Conservation (phyloP, 2,888 invertebrate species). For the Cepaea hortensis region DNA sequence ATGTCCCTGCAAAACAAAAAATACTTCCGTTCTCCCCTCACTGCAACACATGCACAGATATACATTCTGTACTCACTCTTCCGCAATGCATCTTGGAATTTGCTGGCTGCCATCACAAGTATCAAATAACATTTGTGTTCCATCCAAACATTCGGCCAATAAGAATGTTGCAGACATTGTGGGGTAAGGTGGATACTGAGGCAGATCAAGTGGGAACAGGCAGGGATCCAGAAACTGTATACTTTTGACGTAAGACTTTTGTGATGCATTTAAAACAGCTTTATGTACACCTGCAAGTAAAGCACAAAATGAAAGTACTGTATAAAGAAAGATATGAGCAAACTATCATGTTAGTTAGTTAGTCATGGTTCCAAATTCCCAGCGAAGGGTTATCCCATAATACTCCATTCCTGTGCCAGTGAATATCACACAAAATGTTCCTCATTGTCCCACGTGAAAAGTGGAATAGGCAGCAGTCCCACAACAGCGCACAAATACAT, state of each 20-base stretch:
- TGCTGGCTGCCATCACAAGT: slow-evolving; percentile 50
- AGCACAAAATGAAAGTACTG: neutral
- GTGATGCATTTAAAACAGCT: slow-evolving; percentile 60
- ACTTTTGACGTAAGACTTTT: slow-evolving; percentile 56
- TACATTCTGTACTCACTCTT: slow-evolving; percentile 40
- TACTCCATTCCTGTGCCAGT: too few species aligned
- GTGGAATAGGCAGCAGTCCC: too few species aligned
- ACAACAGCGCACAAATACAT: too few species aligned
- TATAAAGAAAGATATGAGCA: too few species aligned
- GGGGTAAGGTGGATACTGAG: slow-evolving; percentile 61
- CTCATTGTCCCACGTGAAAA: too few species aligned
- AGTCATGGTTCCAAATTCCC: too few species aligned
- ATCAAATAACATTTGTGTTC: slow-evolving; percentile 55
- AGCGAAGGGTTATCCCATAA: too few species aligned
- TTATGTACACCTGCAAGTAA: slow-evolving; percentile 59
- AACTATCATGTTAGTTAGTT: too few species aligned
- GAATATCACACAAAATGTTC: too few species aligned
- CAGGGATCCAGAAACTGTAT: slow-evolving; percentile 65
- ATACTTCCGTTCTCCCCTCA: too few species aligned
- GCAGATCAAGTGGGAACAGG: slow-evolving; percentile 60
- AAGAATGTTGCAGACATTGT: slow-evolving; percentile 59
- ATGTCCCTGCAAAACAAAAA: too few species aligned
- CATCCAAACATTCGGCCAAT: slow-evolving; percentile 62
- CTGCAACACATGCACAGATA: too few species aligned
- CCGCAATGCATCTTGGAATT: slow-evolving; percentile 47